Evolutionary conservation across 2,113 vertebrate species (phyloP).

Genomic region (Hipposideros armiger): DNA sequence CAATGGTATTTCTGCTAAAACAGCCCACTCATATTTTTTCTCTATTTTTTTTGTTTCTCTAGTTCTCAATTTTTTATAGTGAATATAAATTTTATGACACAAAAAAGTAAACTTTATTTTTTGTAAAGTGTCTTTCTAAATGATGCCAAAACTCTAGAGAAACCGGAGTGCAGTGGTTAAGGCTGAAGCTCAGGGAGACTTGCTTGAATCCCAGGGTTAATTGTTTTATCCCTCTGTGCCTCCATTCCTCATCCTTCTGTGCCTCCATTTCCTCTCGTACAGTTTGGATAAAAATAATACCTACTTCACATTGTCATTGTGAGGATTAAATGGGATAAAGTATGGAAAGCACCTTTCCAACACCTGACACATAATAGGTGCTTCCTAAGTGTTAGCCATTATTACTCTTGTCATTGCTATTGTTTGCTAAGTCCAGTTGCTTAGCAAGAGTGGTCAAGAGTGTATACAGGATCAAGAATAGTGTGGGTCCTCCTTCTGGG

Average conservation of each 20-base stretch:
- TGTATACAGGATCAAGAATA: background rate
- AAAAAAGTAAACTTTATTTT: background rate
- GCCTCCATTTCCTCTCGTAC: background rate
- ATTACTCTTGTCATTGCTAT: background rate
- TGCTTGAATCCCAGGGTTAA: background rate
- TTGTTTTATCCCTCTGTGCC: background rate
- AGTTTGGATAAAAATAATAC: background rate
- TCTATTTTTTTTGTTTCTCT: slow-evolving; percentile 20
- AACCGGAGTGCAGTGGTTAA: background rate
- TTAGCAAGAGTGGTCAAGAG: background rate
- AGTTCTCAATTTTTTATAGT: background rate
- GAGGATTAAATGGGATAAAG: background rate
- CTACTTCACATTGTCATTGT: background rate
- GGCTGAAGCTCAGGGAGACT: background rate
- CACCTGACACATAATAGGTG: background rate
- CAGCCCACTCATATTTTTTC: background rate
- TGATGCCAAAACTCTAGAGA: background rate
- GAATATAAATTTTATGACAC: background rate
- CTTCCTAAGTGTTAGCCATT: background rate
- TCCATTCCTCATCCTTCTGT: background rate
- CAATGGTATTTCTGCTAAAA: background rate
- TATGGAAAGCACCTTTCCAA: background rate
- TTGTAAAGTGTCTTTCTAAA: background rate
- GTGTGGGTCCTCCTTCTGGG: background rate
- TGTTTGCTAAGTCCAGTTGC: background rate